Evolutionary conservation across 2,797 vertebrate species (phyloP), one percentile per base, ranked within the genome.

Genomic region (Pyrocephalus nanus): DNA sequence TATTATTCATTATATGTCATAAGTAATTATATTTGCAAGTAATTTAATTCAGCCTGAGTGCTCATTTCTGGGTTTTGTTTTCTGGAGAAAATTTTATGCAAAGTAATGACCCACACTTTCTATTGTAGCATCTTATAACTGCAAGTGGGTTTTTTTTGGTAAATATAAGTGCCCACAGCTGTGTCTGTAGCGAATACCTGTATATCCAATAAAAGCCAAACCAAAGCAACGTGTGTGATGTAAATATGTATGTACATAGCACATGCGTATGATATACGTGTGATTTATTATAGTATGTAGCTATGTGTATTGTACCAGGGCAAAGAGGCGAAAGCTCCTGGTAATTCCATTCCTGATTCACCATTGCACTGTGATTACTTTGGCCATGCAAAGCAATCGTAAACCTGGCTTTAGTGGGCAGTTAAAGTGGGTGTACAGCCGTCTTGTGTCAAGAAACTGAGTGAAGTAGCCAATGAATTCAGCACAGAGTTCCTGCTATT

Each of bases 381-480:
- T 90, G 71, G 55, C 81, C 51, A 14, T 34, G 34, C 50, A 57
- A 79, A 84, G 48, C 47, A 64, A 84, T 54, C 74, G 73, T 55
- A 90, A 95, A 85, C 55, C 53, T 51, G 61, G 45, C 43, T 94
- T 88, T 92, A 58, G 47, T 15, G 74, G 61, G 60, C 80, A 85
- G 42, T 90, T 94, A 74, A 85, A 90, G 32, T 23, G 67, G 42
- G 26, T 94, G 93, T 92, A 92, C 83, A 87, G 80, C 50, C 93
- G 91, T 50, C 71, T 54, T 67, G 45, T 72, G 71, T 72, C 45
- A 82, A 51, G 42, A 42, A 74, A 64, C 48, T 34, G 77, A 79
- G 64, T 4, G 17, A 79, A 86, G 60, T 60, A 73, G 89, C 53
- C 53, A 15, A 15, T 55, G 74, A 87, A 89, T 54, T 90, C 27